phyloP scores from a whole-genome alignment of 2,797 vertebrate genomes.

The Pipistrellus kuhlii region DNA sequence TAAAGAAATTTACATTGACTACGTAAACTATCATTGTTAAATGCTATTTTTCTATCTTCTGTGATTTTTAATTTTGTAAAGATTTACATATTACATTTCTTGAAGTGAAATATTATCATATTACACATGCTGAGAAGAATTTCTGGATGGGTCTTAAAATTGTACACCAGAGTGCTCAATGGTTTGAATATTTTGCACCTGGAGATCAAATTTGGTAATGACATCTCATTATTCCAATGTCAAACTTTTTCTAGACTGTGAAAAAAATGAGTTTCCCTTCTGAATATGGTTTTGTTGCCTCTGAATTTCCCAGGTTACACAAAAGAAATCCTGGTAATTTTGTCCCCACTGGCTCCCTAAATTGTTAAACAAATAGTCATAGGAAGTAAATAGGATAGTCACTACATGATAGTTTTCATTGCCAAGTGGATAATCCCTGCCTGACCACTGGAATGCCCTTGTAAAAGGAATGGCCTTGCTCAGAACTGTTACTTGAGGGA shows the following conservation, averaged over 20 bases:
- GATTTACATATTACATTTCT: background rate
- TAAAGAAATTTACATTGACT: background rate
- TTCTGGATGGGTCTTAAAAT: slow-evolving; percentile 32
- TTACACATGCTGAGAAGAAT: background rate
- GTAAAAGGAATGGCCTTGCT: background rate
- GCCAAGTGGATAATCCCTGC: background rate
- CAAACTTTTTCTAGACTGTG: slow-evolving; percentile 34
- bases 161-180: background rate
- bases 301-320: background rate
- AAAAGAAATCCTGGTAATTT: background rate
- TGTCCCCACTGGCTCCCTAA: background rate
- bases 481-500: background rate
- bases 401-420: background rate
- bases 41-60: slow-evolving; percentile 11
- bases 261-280: background rate
- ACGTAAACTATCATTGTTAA: slow-evolving; percentile 2
- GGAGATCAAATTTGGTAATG: slow-evolving; percentile 1
- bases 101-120: slow-evolving; percentile 45
- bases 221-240: slow-evolving; percentile 8
- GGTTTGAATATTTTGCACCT: background rate
- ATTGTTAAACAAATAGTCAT: background rate
- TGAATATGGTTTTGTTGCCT: background rate
- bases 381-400: slow-evolving; percentile 5
- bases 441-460: background rate
- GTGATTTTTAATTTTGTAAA: slow-evolving; percentile 51